phyloP scores from a whole-genome alignment of 2,888 invertebrate species.

The Lacanobia oleracea region DNA sequence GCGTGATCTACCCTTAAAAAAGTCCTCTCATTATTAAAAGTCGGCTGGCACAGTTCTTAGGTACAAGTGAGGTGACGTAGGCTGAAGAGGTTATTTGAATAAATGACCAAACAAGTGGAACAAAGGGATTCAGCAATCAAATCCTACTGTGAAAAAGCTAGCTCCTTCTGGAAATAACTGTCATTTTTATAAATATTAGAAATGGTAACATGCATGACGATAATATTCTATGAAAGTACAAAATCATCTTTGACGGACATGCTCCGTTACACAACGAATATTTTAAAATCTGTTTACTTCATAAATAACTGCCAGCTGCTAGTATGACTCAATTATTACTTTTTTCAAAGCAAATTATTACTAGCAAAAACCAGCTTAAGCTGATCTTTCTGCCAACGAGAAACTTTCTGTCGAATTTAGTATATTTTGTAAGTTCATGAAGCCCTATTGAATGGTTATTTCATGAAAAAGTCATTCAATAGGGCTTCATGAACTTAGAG shows the following conservation, averaged over 20 bases:
- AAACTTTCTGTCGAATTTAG: too few relatives aligned
- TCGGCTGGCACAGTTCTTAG: too few relatives aligned
- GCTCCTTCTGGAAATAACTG: background rate
- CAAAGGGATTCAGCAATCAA: background rate
- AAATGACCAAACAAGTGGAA: background rate
- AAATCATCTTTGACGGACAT: slow-evolving; percentile 9
- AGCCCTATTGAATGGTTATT: too few relatives aligned
- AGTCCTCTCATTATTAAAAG: too few relatives aligned
- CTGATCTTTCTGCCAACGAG: too few relatives aligned
- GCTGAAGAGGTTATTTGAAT: slow-evolving; percentile 7
- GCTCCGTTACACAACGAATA: background rate
- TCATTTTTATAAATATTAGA: too few relatives aligned
- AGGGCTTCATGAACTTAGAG: too few relatives aligned
- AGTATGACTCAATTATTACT: slow-evolving; percentile 7
- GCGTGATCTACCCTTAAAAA: too few relatives aligned
- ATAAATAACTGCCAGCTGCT: background rate
- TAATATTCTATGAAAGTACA: slow-evolving; percentile 1
- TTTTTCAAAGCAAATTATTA: background rate
- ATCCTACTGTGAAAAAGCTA: background rate
- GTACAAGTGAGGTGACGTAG: slow-evolving; percentile 13
- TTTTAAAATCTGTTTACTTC: slow-evolving; percentile 5
- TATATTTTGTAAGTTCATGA: too few relatives aligned
- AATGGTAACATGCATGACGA: background rate
- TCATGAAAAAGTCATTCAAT: too few relatives aligned
- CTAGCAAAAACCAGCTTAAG: background rate